Conservation (phyloP, 2,888 invertebrate species). For the Xanthostigma xanthostigma region DNA sequence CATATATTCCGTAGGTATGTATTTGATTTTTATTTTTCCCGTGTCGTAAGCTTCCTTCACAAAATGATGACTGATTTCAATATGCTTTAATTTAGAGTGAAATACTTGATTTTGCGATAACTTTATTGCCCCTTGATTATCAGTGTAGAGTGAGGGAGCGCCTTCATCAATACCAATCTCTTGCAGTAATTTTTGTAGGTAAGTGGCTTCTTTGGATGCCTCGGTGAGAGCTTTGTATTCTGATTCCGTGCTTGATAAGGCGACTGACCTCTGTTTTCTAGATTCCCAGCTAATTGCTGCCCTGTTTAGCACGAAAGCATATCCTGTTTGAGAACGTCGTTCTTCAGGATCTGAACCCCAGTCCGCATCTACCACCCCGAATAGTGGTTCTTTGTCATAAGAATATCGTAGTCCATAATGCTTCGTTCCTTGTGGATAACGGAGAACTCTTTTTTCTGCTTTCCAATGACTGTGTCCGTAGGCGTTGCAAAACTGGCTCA, state of each 20-base stretch:
- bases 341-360: conserved; percentile 6
- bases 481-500: conserved; percentile 13
- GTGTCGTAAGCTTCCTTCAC: no score
- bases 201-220: conserved; percentile 8
- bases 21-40: no score
- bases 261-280: conserved; percentile 8
- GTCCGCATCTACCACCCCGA: conserved; percentile 10
- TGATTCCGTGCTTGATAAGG: conserved; percentile 2
- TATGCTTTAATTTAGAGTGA: no score
- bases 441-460: no score
- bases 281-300: conserved; percentile 9
- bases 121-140: no score
- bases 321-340: conserved; percentile 11
- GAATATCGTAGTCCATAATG: no score
- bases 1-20: no score
- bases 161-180: conserved; percentile 4
- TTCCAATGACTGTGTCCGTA: not conserved
- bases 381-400: not conserved
- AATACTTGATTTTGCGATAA: no score
- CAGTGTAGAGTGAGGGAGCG: no score
- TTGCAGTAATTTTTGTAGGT: conserved; percentile 10
- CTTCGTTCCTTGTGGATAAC: no score
- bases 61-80: no score
- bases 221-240: no score
- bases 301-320: conserved; percentile 5